Base-by-base conservation (phyloP, 2,888 invertebrate genomes). In the Bedellia somnulentella region DNA sequence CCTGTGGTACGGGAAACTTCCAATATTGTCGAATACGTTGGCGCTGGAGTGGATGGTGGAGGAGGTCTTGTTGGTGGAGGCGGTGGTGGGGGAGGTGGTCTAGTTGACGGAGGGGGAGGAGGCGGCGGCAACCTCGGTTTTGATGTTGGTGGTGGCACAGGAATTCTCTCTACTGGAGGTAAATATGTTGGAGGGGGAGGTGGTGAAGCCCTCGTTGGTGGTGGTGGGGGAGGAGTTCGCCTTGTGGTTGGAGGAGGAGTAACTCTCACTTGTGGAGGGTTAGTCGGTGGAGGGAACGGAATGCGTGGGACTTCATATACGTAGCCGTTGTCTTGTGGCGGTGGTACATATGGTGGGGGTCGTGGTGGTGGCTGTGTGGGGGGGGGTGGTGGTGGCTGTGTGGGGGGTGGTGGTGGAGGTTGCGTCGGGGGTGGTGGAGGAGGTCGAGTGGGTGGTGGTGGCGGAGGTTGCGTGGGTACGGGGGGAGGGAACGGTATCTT, bases 401-500 rank as follows among this genome's bases (percentile, higher is more conserved):
- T 8, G 1, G 34, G 21, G 4, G 35, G 29, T 21, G 22, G 29
- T 15, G 21, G 24, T 3, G 36, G 37, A 5, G 34, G 27, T 25
- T 37, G 38, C 21, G 42, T 35, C 5, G 31, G 4, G 48, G 33
- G 51, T 2, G 60, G 66, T 4, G 63, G 62, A 5, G 71, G 70
- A 5, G 34, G 27, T 25, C 37, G 38, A 17, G 42, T 35, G 5
- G 31, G 4, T 48, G 33, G 51, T 2, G 24, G 32, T 4, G 35
- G 21, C 15, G 34, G 29, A n/a, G 37, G 30, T 8, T 35, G 29
- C 23, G 37, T 29, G 11, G 41, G 47, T 3, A 52, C 51, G 2
- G 60, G 66, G 4, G 63, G 62, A 5, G 71, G 70, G 46, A 71
- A 71, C 0, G 67, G 73, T 8, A 62, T 49, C 40, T 57, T 59